A percentile compares a stretch with the other conserved stretches of the same genome.
Conservation (phyloP, 2,113 vertebrate species). For the Scomber japonicus region DNA sequence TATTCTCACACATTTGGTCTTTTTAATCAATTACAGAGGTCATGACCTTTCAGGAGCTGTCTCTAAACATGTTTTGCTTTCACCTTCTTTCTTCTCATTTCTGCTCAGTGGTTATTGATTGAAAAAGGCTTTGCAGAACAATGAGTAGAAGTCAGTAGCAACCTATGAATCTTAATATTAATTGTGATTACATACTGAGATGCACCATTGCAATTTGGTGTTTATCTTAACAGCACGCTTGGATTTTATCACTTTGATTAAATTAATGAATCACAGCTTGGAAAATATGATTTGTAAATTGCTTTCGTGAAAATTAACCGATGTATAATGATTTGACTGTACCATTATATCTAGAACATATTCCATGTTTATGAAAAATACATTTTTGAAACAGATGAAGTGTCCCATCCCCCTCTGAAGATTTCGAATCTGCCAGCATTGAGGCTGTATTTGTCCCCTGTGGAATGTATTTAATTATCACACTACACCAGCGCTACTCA, state of each 20-base stretch:
- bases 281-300: neutral
- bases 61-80: neutral
- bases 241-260: neutral
- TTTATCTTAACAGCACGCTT: neutral
- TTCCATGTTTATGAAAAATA: conserved; percentile 29
- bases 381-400: conserved; percentile 37
- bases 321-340: neutral
- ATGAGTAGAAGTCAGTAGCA: neutral
- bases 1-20: conserved; percentile 33
- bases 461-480: conserved; percentile 68
- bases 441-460: conserved; percentile 26
- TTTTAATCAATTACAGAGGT: conserved; percentile 9
- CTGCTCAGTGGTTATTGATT: neutral
- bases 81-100: neutral
- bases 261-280: neutral
- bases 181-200: neutral
- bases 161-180: neutral
- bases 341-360: neutral
- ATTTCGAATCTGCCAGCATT: conserved; percentile 21
- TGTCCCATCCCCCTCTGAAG: conserved; percentile 13
- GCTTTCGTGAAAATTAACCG: neutral
- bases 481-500: conserved; percentile 17
- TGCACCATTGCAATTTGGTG: neutral
- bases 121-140: neutral
- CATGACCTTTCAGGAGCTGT: neutral